Percentiles rank a stretch among this genome's conserved stretches.
Evolutionary conservation across 2,888 invertebrate genomes (phyloP).

Genomic region (Belgica antarctica): DNA sequence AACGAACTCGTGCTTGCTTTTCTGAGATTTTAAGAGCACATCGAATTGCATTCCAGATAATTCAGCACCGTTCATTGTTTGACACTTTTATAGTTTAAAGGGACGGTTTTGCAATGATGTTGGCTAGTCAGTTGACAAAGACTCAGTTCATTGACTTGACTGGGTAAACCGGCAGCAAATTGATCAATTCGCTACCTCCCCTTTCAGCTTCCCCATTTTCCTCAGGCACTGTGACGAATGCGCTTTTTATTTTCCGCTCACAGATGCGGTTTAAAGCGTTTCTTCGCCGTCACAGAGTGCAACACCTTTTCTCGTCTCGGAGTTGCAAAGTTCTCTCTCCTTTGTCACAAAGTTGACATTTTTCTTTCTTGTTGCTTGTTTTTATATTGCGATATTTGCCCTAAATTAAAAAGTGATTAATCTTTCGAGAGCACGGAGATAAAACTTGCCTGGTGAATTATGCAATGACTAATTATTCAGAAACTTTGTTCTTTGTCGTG

Average conservation of each 20-base stretch:
- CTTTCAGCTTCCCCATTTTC: neutral
- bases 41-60: slow-evolving; percentile 12
- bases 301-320: neutral
- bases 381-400: slow-evolving; percentile 6
- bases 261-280: neutral
- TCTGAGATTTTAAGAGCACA: neutral
- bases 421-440: neutral
- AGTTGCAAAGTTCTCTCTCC: neutral
- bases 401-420: slow-evolving; percentile 21
- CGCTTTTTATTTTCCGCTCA: neutral
- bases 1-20: neutral
- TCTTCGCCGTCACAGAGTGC: neutral
- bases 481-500: slow-evolving; percentile 1
- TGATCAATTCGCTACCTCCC: too few relatives aligned
- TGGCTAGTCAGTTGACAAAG: too few relatives aligned
- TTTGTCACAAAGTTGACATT: too few relatives aligned
- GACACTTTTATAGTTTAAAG: too few relatives aligned
- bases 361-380: neutral
- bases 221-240: neutral
- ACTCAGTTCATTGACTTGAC: too few relatives aligned
- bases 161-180: too few relatives aligned
- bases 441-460: slow-evolving; percentile 14
- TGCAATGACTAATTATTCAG: slow-evolving; percentile 25
- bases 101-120: slow-evolving; percentile 19
- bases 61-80: neutral